Evolutionary conservation across 2,797 vertebrate species (phyloP).

Genomic region (Pseudopleuronectes americanus): DNA sequence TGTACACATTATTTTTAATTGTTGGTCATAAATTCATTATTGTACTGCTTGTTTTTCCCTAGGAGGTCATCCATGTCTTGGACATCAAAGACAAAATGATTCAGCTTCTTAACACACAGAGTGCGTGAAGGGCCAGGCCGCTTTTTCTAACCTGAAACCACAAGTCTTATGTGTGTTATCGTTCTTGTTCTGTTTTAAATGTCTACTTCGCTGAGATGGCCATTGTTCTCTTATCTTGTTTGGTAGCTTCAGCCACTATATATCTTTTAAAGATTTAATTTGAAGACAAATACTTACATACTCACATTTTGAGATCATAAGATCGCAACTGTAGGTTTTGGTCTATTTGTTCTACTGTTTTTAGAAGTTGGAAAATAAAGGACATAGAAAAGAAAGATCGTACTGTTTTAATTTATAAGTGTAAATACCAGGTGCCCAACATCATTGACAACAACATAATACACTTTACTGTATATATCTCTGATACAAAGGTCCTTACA

Average conservation of each 20-base stretch:
- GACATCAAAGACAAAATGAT: slow-evolving; percentile 82
- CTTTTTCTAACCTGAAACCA: not conserved
- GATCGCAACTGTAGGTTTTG: no score
- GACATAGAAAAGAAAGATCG: not conserved
- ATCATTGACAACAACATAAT: no score
- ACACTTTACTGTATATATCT: no score
- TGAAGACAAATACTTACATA: no score
- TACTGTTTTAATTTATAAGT: not conserved
- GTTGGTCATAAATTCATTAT: not conserved
- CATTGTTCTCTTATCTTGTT: no score
- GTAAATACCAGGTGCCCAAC: no score
- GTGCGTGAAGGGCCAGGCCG: slow-evolving; percentile 34
- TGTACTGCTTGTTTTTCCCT: slow-evolving; percentile 13
- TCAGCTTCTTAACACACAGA: slow-evolving; percentile 31
- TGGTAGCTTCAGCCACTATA: no score
- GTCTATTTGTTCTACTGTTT: slow-evolving; percentile 22
- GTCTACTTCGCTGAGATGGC: no score
- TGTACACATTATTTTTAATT: not conserved
- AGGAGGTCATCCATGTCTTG: slow-evolving; percentile 81
- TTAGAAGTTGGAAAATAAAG: slow-evolving; percentile 57
- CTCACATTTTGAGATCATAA: no score
- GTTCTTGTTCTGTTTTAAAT: no score
- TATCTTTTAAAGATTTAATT: no score
- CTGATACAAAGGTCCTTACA: no score
- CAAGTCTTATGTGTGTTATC: slow-evolving; percentile 17